Conservation (phyloP, 1,140 invertebrate genomes). For the Pararge aegeria region DNA sequence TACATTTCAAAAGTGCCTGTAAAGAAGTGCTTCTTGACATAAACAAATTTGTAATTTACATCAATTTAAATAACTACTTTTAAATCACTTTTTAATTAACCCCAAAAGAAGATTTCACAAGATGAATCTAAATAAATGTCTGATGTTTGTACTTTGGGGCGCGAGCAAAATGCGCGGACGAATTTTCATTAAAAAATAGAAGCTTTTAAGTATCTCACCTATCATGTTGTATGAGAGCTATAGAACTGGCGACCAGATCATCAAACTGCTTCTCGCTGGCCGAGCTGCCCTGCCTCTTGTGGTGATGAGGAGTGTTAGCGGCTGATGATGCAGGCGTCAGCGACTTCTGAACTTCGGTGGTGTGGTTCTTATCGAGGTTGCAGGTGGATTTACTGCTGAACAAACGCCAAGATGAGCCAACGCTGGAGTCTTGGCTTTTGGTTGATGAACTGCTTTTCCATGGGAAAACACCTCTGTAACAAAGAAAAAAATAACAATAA, state of each 20-base stretch:
- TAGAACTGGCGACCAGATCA: constrained; percentile 82
- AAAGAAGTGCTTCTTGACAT: no score
- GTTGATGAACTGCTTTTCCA: constrained; percentile 80
- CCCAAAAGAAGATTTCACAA: no score
- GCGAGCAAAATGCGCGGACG: no score
- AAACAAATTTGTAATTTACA: no score
- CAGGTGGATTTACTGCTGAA: constrained; percentile 67
- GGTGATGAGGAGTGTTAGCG: constrained; percentile 68
- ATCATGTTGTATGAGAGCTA: constrained; percentile 82
- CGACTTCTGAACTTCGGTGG: constrained; percentile 48
- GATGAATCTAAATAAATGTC: no score
- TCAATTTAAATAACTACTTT: no score
- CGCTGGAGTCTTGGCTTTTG: constrained; percentile 46
- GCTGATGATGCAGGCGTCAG: constrained; percentile 65
- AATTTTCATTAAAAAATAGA: no score
- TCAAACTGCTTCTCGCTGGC: constrained; percentile 79
- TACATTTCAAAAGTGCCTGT: no score
- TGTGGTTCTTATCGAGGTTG: constrained; percentile 51
- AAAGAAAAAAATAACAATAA: constrained; percentile 40
- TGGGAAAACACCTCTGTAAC: constrained; percentile 83
- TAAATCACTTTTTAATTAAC: no score
- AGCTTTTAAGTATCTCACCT: constrained; percentile 61
- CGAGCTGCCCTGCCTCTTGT: constrained; percentile 71
- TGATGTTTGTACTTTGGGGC: no score
- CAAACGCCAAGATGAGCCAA: constrained; percentile 44